phyloP scores from a whole-genome alignment of 2,113 vertebrate species.

The Nymphicus hollandicus region DNA sequence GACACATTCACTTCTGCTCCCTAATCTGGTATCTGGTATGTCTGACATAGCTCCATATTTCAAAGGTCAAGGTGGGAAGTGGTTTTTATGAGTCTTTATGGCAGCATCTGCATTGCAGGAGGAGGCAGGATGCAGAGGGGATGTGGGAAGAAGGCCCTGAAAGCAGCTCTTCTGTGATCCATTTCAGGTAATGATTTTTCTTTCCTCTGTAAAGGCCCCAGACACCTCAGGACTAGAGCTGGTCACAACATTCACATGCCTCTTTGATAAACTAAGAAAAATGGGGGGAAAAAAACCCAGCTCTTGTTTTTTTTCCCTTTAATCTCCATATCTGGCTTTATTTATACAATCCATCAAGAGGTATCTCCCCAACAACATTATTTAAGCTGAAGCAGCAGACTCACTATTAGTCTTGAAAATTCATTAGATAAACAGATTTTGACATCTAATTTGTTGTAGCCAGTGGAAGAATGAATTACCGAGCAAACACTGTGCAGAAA shows the following conservation, averaged over 20 bases:
- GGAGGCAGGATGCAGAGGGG: too few species aligned
- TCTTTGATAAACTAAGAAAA: neutral
- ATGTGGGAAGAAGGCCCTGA: neutral
- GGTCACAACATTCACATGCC: neutral
- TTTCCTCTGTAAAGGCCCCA: neutral
- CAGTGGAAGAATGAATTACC: neutral
- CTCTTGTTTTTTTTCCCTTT: neutral
- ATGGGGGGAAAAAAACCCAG: fast-evolving
- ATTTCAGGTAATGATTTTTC: neutral
- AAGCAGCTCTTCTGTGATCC: neutral
- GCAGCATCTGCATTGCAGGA: neutral
- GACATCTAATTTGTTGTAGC: conserved; percentile 34
- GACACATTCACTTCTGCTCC: neutral
- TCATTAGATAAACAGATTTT: conserved; percentile 30
- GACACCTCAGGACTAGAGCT: neutral
- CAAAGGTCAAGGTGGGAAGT: neutral
- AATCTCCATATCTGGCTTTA: neutral
- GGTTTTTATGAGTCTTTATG: neutral
- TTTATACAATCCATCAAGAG: conserved; percentile 20
- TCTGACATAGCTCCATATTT: neutral
- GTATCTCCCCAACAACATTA: neutral
- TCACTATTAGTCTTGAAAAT: conserved; percentile 13
- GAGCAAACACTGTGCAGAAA: neutral
- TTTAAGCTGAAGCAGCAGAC: conserved; percentile 17
- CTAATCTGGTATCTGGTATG: neutral